Percentiles rank a stretch among this genome's conserved stretches.
These are phyloP conservation scores for Anniella stebbinsi DNA, from an alignment of 2,797 vertebrate species.

Conservation along the genomic window DNA sequence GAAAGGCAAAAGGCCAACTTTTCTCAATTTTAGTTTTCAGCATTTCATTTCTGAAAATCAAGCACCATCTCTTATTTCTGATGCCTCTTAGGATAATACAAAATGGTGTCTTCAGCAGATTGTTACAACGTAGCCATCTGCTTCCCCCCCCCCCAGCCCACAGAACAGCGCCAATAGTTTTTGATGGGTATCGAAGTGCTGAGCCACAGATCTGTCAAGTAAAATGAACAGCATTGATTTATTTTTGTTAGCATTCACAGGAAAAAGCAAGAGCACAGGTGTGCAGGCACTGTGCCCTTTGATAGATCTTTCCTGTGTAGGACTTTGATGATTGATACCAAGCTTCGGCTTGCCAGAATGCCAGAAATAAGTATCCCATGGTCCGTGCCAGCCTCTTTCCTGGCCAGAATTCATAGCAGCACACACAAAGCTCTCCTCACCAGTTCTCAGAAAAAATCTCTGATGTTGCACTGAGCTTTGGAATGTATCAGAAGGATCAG, in stretches of 20 bases:
- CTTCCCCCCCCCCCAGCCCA: slow-evolving; percentile 18
- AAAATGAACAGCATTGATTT: slow-evolving; percentile 55
- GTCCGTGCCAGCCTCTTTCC: neutral
- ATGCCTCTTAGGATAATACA: slow-evolving; percentile 43
- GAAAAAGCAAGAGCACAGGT: slow-evolving; percentile 42
- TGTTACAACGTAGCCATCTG: slow-evolving; percentile 61
- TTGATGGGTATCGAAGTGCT: slow-evolving; percentile 59
- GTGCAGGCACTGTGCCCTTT: neutral
- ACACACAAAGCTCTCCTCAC: neutral
- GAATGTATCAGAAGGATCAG: neutral
- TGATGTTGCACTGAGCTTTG: neutral
- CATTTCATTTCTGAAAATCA: slow-evolving; percentile 53
- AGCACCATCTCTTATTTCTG: slow-evolving; percentile 27
- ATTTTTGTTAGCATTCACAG: slow-evolving; percentile 19
- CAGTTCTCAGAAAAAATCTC: neutral
- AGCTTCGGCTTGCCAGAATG: neutral
- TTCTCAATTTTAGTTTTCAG: slow-evolving; percentile 46
- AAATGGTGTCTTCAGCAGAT: slow-evolving; percentile 50
- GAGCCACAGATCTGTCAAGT: slow-evolving; percentile 51
- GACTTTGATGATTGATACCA: neutral
- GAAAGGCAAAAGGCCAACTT: slow-evolving; percentile 17
- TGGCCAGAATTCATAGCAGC: neutral
- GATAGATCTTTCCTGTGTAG: neutral
- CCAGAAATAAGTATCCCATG: neutral
- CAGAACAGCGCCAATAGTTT: slow-evolving; percentile 53